These are phyloP conservation scores for Aphis gossypii DNA, from an alignment of 1,140 invertebrate species.

Conservation along the genomic window DNA sequence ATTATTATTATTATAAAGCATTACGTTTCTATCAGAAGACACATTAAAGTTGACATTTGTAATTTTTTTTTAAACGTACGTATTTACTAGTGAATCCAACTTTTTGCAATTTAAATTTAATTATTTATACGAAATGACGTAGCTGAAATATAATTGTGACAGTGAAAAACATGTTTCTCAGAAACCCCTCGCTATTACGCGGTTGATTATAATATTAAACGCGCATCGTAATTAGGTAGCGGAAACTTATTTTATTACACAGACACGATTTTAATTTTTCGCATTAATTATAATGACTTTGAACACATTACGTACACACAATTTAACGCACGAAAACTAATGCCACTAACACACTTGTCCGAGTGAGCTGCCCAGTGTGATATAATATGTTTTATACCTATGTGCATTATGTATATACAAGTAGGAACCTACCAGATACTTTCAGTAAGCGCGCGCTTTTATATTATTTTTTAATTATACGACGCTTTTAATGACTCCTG, in stretches of 20 bases:
- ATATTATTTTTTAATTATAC: neutral
- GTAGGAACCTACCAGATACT: no score
- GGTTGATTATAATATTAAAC: neutral
- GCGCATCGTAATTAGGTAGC: neutral
- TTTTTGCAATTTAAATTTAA: neutral
- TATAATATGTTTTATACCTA: neutral
- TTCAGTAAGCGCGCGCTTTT: neutral
- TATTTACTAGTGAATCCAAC: neutral
- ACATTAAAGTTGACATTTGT: neutral
- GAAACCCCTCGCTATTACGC: neutral
- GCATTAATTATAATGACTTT: conserved; percentile 14
- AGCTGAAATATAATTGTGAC: neutral
- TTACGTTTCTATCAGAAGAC: neutral
- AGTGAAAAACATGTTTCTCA: neutral
- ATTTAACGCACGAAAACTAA: neutral
- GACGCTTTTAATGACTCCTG: neutral
- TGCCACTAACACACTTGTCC: neutral
- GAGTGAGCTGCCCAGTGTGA: neutral
- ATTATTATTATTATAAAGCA: neutral
- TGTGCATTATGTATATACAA: neutral
- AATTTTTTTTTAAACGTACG: neutral
- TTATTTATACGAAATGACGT: neutral
- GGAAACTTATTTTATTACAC: neutral
- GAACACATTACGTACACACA: neutral
- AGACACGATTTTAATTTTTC: neutral